Evolutionary conservation across 1,140 invertebrate genomes (phyloP).

Genomic region (Brachionus rotundiformis): DNA sequence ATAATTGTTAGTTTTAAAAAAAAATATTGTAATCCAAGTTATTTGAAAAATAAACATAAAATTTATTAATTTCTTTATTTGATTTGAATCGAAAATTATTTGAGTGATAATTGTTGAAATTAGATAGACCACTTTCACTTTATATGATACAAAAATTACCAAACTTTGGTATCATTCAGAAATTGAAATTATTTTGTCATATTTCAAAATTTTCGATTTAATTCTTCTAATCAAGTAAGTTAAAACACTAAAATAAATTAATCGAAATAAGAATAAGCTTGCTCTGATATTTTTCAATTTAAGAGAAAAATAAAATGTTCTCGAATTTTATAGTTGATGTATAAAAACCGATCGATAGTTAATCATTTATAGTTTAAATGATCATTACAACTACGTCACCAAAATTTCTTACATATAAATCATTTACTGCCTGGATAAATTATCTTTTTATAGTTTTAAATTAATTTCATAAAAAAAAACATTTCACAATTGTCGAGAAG

Average conservation of each 20-base stretch:
- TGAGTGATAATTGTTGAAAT: too few relatives aligned
- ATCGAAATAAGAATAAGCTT: too few relatives aligned
- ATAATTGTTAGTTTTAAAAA: too few relatives aligned
- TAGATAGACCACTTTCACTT: too few relatives aligned
- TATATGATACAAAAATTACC: too few relatives aligned
- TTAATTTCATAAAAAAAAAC: slow-evolving; percentile 1
- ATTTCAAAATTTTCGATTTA: not conserved
- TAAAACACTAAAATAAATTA: too few relatives aligned
- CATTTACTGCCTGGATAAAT: not conserved
- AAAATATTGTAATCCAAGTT: too few relatives aligned
- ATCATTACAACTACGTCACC: not conserved
- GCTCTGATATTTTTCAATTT: not conserved
- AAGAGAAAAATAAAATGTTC: not conserved
- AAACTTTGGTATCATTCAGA: too few relatives aligned
- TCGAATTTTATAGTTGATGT: not conserved
- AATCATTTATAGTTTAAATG: not conserved
- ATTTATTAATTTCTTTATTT: too few relatives aligned
- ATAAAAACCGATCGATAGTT: not conserved
- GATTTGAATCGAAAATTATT: too few relatives aligned
- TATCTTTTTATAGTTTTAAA: not conserved
- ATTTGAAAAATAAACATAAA: too few relatives aligned
- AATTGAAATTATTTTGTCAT: not conserved
- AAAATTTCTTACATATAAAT: not conserved
- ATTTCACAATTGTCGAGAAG: not conserved
- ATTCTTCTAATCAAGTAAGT: too few relatives aligned